These are phyloP conservation scores for Lithophane socia DNA, from an alignment of 2,888 invertebrate genomes.

Conservation along the genomic window DNA sequence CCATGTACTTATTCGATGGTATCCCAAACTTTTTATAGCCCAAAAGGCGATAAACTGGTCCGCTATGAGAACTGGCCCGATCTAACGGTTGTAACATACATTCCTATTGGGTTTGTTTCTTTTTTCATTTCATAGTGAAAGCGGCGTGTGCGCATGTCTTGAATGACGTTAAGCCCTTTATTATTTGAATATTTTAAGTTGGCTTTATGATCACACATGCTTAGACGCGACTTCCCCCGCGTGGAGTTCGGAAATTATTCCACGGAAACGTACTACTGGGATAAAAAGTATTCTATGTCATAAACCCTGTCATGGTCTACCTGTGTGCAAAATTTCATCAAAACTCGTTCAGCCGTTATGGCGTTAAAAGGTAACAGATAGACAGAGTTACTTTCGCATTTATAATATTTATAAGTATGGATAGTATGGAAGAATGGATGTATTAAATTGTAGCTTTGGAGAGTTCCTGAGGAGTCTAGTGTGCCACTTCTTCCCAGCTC, in stretches of 20 bases:
- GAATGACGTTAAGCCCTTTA: constrained; percentile 23
- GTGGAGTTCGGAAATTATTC: background rate
- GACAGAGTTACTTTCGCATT: background rate
- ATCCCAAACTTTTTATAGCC: constrained; percentile 20
- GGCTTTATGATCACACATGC: background rate
- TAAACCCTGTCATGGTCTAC: background rate
- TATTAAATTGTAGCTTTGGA: background rate
- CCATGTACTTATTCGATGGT: background rate
- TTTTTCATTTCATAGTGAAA: constrained; percentile 53
- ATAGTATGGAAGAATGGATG: background rate
- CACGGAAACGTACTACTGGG: background rate
- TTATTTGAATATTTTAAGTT: constrained; percentile 18
- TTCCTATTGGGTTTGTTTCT: constrained; percentile 51
- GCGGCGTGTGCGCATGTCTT: constrained; percentile 27
- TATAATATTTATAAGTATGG: background rate
- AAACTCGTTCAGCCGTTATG: background rate
- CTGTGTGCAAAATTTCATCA: background rate
- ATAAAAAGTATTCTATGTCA: background rate
- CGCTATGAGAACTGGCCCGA: constrained; percentile 47
- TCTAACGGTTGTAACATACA: constrained; percentile 62
- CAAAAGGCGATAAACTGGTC: constrained; percentile 23
- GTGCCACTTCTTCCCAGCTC: background rate
- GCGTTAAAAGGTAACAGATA: background rate
- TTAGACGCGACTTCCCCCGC: no score
- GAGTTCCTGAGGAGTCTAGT: background rate